Evolutionary conservation across 2,113 vertebrate species (phyloP).

Genomic region (Callionymus lyra): DNA sequence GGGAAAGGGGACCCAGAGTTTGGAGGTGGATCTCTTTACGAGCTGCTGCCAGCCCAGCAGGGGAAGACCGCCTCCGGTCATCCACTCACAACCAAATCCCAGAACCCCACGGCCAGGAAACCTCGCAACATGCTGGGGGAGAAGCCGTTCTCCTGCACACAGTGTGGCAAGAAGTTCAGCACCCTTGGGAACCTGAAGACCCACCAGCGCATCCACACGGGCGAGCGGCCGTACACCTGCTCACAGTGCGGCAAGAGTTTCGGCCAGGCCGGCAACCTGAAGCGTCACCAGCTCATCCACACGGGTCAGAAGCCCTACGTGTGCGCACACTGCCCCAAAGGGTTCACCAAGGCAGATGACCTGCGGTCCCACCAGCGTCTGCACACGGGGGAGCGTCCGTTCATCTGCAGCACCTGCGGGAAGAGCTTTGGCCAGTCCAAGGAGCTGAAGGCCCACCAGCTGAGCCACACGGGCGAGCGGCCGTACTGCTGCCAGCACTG

Average conservation of each 20-base stretch:
- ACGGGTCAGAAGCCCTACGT: conserved; percentile 69
- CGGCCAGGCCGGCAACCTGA: conserved; percentile 70
- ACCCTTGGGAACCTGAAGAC: conserved; percentile 73
- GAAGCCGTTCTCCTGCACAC: conserved; percentile 68
- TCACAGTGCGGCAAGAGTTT: conserved; percentile 73
- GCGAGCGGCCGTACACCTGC: conserved; percentile 69
- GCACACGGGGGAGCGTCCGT: conserved; percentile 70
- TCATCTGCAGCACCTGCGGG: conserved; percentile 61
- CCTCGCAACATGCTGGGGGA: conserved; percentile 65
- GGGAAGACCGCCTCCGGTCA: conserved; percentile 14
- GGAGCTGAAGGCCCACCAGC: conserved; percentile 67
- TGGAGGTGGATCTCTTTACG: conserved; percentile 40
- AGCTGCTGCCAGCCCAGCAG: conserved; percentile 34
- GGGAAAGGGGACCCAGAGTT: conserved; percentile 57
- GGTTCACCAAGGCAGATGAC: conserved; percentile 69
- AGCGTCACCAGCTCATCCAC: conserved; percentile 72
- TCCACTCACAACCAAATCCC: conserved; percentile 28
- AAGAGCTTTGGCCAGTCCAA: conserved; percentile 68
- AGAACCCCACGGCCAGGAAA: conserved; percentile 49
- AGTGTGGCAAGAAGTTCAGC: conserved; percentile 70
- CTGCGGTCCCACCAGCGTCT: conserved; percentile 69
- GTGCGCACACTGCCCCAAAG: conserved; percentile 71
- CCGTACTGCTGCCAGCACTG: conserved; percentile 66
- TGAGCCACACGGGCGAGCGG: conserved; percentile 64
- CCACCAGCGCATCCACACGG: conserved; percentile 71